Evolutionary conservation across 2,888 invertebrate genomes (phyloP).

Genomic region (Rosalia funebris): DNA sequence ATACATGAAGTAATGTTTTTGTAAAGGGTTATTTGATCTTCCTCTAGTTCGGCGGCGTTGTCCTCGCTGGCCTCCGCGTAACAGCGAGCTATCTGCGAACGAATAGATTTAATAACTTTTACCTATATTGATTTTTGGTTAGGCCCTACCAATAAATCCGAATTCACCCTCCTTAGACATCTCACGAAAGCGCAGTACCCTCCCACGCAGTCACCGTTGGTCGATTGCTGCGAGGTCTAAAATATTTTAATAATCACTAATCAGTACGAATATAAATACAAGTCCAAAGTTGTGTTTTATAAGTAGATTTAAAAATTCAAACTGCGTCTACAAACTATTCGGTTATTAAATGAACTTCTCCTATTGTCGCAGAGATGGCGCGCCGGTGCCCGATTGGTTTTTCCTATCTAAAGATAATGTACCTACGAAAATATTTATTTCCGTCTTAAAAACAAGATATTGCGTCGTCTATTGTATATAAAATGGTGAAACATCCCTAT

Average conservation of each 20-base stretch:
- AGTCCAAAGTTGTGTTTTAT: too few relatives aligned
- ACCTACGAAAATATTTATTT: conserved; percentile 5
- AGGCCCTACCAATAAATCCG: conserved; percentile 67
- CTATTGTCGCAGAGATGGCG: background rate
- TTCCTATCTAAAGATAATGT: background rate
- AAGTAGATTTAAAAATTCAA: background rate
- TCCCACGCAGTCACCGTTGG: conserved; percentile 64
- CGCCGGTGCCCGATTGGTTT: background rate
- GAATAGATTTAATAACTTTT: background rate
- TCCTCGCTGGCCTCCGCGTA: conserved; percentile 67
- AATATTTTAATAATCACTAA: conserved; percentile 17
- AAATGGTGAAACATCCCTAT: conserved; percentile 3
- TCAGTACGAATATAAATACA: too few relatives aligned
- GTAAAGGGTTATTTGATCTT: conserved; percentile 68
- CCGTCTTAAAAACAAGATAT: background rate
- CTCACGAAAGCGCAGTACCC: conserved; percentile 73
- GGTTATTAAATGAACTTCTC: background rate
- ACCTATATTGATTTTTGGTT: too few relatives aligned
- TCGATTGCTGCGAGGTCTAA: conserved; percentile 31
- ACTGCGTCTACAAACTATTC: background rate
- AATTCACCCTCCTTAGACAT: conserved; percentile 69
- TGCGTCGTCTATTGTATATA: background rate
- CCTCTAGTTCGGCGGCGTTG: conserved; percentile 65
- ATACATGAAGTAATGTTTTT: conserved; percentile 75
- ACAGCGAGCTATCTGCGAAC: conserved; percentile 66